A percentile compares a stretch with the other conserved stretches of the same genome.
Evolutionary conservation across 37 sponge, comb jelly and placozoan genomes (phyloP).

Genomic region (Halichondria panicea): DNA sequence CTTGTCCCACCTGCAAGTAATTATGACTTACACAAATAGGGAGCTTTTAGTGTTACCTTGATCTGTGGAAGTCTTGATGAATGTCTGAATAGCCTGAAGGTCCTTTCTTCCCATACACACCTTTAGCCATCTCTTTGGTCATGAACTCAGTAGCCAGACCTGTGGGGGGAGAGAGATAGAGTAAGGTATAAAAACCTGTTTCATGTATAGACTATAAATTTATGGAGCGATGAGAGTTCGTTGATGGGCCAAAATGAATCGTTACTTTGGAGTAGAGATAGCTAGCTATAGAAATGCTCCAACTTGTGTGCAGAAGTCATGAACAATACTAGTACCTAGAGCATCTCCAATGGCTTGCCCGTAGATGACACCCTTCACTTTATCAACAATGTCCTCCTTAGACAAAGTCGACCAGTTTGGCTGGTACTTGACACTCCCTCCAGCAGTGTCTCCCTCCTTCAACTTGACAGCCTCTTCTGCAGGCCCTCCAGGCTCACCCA

Average conservation of each 20-base stretch:
- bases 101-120: constrained; percentile 61
- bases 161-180: constrained; percentile 23
- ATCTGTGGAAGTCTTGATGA: constrained; percentile 78
- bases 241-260: not conserved
- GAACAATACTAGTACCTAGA: constrained; percentile 42
- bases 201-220: not conserved
- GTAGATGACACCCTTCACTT: constrained; percentile 83
- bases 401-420: constrained; percentile 66
- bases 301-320: not conserved
- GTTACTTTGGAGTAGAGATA: not conserved
- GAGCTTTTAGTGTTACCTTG: constrained; percentile 44
- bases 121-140: constrained; percentile 40
- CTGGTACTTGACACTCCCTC: constrained; percentile 20
- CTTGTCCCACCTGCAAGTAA: constrained; percentile 68
- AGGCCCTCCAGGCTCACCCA: not conserved
- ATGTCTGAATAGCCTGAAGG: constrained; percentile 65
- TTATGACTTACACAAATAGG: constrained; percentile 8
- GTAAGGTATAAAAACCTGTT: too few relatives aligned
- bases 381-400: constrained; percentile 72
- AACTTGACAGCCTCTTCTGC: too few relatives aligned
- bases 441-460: not conserved
- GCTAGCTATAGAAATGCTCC: not conserved
- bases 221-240: not conserved
- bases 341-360: constrained; percentile 96
- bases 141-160: constrained; percentile 94